Evolutionary conservation across 2,113 vertebrate species (phyloP), one percentile per base, ranked within the genome.

Genomic region (Prolemur simus): DNA sequence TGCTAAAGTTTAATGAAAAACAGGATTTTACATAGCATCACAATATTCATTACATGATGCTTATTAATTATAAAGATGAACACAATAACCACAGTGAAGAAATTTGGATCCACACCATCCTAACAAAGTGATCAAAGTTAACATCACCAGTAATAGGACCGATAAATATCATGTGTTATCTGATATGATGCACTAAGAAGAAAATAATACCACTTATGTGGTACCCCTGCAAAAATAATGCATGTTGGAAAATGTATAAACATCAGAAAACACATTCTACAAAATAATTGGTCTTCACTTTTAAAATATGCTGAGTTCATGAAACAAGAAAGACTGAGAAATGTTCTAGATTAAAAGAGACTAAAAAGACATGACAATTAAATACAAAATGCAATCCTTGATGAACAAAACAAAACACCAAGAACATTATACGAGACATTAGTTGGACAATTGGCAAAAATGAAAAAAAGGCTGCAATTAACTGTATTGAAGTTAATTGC

Each of bases 1-100:
- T 81, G 39, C 14, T 74, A 42, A 37, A 80, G 27, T 81, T 68
- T 74, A n/a, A 76, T 87, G 47, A 74, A 71, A 83, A 89, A 52
- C 27, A 81, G 23, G 54, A 56, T 73, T 32, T 74, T 39, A 81
- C 32, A 58, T n/a, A 81, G 6, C 29, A 83, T 56, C 18, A 71
- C 56, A 69, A 15, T 63, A 12, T 54, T 84, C 14, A 2, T 2
- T 63, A 45, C 25, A 47, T 45, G 60, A 84, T 84, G 45, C 13
- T 87, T 91, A 77, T 63, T 92, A 74, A n/a, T 81, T 37, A 90
- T 39, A 66, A 90, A 86, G 32, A 1, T 73, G 66, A 90, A 93
- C 14, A 81, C 21, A 80, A 64, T 73, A 14, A 89, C n/a, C 71
- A 87, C 25, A 34, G 2, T 47, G 25, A 86, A 74, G 66, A 77